phyloP scores from a whole-genome alignment of 1,140 invertebrate species.

The Eumaeus atala region DNA sequence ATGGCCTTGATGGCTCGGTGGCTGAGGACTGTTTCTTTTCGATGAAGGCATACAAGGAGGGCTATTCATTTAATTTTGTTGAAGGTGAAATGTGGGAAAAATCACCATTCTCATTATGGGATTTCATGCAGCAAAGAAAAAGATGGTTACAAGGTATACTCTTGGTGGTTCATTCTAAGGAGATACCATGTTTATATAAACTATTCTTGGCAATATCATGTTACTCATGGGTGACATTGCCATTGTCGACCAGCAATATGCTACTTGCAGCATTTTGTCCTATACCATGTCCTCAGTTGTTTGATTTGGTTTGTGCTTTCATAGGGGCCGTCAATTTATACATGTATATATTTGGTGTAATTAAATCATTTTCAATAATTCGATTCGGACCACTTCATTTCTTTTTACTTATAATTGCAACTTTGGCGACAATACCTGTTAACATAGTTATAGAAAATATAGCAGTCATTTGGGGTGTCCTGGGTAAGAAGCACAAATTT shows the following conservation, averaged over 20 bases:
- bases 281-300: constrained; percentile 86
- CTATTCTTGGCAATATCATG: constrained; percentile 90
- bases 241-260: constrained; percentile 92
- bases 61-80: constrained; percentile 93
- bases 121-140: constrained; percentile 96
- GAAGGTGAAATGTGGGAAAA: constrained; percentile 99
- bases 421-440: constrained; percentile 91
- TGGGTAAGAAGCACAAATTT: constrained; percentile 95
- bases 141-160: constrained; percentile 97
- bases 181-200: constrained; percentile 89
- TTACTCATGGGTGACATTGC: constrained; percentile 97
- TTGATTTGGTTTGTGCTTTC: constrained; percentile 92
- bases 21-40: constrained; percentile 98
- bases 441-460: constrained; percentile 95
- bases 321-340: constrained; percentile 94
- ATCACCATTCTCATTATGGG: constrained; percentile 94
- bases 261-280: constrained; percentile 89
- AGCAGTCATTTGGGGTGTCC: constrained; percentile 93
- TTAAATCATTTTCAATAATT: constrained; percentile 93
- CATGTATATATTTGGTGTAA: constrained; percentile 96
- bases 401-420: constrained; percentile 86
- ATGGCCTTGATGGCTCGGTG: constrained; percentile 95
- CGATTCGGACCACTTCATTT: constrained; percentile 87
- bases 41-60: constrained; percentile 91
- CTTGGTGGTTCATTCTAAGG: constrained; percentile 92